A percentile compares a stretch with the other conserved stretches of the same genome.
Evolutionary conservation across 2,113 vertebrate species (phyloP).

Genomic region (Antechinus flavipes): DNA sequence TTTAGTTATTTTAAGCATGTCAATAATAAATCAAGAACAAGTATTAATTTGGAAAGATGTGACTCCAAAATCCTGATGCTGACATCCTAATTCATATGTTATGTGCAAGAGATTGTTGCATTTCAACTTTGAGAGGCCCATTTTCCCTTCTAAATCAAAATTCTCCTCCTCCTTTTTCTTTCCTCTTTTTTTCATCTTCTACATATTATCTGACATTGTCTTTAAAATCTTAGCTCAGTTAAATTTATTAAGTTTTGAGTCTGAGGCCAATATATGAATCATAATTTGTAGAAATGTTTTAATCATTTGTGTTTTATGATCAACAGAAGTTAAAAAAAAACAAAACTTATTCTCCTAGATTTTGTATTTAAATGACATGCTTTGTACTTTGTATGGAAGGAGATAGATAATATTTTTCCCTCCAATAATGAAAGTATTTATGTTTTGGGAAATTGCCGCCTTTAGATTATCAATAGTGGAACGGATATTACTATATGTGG

Average conservation of each 20-base stretch:
- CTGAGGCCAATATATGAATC: not conserved
- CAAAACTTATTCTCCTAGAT: not conserved
- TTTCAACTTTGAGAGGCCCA: not conserved
- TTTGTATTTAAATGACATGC: not conserved
- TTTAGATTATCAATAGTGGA: slow-evolving; percentile 58
- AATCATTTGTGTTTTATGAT: not conserved
- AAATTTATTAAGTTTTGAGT: not conserved
- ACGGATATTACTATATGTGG: slow-evolving; percentile 82
- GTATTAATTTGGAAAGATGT: slow-evolving; percentile 36
- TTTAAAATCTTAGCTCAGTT: not conserved
- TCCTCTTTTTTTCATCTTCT: not conserved
- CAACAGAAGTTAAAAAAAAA: slow-evolving; percentile 23
- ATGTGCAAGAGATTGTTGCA: not conserved
- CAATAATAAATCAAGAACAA: not conserved
- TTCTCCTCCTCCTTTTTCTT: not conserved
- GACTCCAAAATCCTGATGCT: not conserved
- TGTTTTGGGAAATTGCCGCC: slow-evolving; percentile 43
- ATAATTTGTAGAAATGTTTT: not conserved
- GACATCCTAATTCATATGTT: not conserved
- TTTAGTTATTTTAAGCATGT: too few relatives aligned
- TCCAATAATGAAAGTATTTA: not conserved
- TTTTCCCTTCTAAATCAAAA: not conserved
- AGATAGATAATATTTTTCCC: not conserved
- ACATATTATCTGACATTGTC: not conserved
- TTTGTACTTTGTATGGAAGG: not conserved